Evolutionary conservation across 2,797 vertebrate species (phyloP).

Genomic region (Astyanax mexicanus): DNA sequence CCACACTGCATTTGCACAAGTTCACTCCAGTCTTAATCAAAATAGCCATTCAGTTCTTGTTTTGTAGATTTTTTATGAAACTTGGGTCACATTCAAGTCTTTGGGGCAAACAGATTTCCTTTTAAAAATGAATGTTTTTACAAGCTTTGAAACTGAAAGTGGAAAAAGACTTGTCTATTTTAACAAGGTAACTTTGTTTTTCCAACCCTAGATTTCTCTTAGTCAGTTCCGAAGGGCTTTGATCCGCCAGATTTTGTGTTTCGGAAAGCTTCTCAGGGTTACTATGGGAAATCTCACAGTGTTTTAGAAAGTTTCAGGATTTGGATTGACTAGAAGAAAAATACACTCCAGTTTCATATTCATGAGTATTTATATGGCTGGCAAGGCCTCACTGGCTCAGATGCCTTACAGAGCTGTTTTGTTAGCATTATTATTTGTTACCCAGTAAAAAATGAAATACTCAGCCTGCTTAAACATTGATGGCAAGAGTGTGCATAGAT

Average conservation of each 20-base stretch:
- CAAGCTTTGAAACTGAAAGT: constrained; percentile 61
- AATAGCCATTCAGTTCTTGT: constrained; percentile 15
- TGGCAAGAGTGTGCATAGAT: not conserved
- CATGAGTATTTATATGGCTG: constrained; percentile 32
- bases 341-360: constrained; percentile 37
- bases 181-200: constrained; percentile 65
- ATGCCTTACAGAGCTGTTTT: not conserved
- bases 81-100: constrained; percentile 18
- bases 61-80: constrained; percentile 2
- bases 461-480: too few species aligned
- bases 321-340: constrained; percentile 60
- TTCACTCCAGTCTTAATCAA: constrained; percentile 5
- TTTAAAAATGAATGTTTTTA: constrained; percentile 60
- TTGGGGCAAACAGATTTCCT: constrained; percentile 27
- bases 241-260: constrained; percentile 63
- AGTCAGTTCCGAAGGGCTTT: constrained; percentile 54
- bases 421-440: not conserved
- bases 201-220: constrained; percentile 59
- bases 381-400: not conserved
- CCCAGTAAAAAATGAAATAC: not conserved
- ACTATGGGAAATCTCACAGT: constrained; percentile 63
- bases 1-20: constrained; percentile 8
- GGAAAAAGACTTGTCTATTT: constrained; percentile 65
- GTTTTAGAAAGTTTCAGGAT: constrained; percentile 65
- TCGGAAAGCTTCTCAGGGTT: constrained; percentile 72